Evolutionary conservation across 2,888 invertebrate species (phyloP), one percentile per base, ranked within the genome.

Genomic region (Dynastes grantii): DNA sequence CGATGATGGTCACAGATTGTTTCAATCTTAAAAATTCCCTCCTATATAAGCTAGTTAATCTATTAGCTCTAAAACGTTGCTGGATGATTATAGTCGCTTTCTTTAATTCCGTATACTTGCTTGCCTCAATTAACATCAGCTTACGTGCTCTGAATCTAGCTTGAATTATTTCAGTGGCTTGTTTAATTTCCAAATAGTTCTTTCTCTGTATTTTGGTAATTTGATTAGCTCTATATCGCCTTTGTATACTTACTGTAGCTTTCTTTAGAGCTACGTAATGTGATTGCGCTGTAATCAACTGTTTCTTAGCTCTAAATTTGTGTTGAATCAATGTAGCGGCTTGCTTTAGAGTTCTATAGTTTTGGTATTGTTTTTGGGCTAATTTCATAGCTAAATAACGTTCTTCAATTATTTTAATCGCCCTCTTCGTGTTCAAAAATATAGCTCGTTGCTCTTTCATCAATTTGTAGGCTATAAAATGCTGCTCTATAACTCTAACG

Each of bases 391-490:
- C 90, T 82, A 90, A 89, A 84, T 90, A 89, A 86, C 88, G 90
- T 77, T 87, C 87, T 82, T 94, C 93, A 68, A 93, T 85, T 0
- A 82, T 80, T 11, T 90, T 85, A 29, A 89, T 87, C 11, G 89
- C 85, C 27, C 86, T 84, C 64, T 88, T 90, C 58, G 51, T 51
- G 11, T 27, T 53, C 9, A 78, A 61, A 61, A 68, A 78, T 13
- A 32, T 32, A 2, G 22, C n/a, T 16, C 77, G 45, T 37, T 77
- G 70, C 22, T 40, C 1, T 2, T 22, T 29, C 71, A 51, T 83
- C 82, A 1, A 84, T 81, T 70, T 78, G 61, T 49, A 77, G 79
- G 80, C 79, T 58, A 16, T 63, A 64, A 49, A 71, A 55, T 51
- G 51, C 16, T 13, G 63, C 51, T 73, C 32, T 49, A 78, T 13